Evolutionary conservation across 37 sponge, comb jelly and placozoan species (phyloP).

Genomic region (Hormiphora californensis): DNA sequence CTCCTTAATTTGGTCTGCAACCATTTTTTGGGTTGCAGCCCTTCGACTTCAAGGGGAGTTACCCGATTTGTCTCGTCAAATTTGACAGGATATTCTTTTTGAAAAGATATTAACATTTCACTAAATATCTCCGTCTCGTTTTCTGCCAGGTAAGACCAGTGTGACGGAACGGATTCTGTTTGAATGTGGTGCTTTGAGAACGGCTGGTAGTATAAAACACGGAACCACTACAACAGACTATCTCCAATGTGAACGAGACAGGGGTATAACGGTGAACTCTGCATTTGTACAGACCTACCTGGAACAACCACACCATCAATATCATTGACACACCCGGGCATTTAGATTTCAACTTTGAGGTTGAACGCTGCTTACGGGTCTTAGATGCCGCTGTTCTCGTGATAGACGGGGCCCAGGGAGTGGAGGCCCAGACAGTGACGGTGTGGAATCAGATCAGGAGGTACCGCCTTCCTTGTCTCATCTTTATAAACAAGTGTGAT

Average conservation of each 20-base stretch:
- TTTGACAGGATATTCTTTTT: no score
- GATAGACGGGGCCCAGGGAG: conserved; percentile 8
- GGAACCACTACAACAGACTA: conserved; percentile 46
- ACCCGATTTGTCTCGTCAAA: no score
- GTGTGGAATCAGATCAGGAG: conserved; percentile 48
- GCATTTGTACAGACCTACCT: conserved; percentile 26
- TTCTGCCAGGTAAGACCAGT: conserved; percentile 7
- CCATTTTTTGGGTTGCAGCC: no score
- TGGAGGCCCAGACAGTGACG: conserved; percentile 39
- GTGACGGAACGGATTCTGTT: conserved; percentile 47
- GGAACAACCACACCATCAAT: background rate
- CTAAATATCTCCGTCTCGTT: background rate
- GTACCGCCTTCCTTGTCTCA: background rate
- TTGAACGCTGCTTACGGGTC: conserved; percentile 12
- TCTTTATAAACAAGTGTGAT: conserved; percentile 27
- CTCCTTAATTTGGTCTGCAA: no score
- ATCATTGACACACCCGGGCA: conserved; percentile 50
- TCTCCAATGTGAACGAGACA: background rate
- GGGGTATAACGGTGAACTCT: conserved; percentile 33
- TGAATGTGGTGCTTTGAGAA: background rate
- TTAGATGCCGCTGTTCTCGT: conserved; percentile 7
- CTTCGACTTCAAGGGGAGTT: no score
- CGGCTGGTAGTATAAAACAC: conserved; percentile 29
- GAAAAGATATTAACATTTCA: background rate
- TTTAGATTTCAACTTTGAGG: conserved; percentile 34